These are phyloP conservation scores for Drosophila tani DNA, from an alignment of 1,140 invertebrate genomes.

Conservation along the genomic window DNA sequence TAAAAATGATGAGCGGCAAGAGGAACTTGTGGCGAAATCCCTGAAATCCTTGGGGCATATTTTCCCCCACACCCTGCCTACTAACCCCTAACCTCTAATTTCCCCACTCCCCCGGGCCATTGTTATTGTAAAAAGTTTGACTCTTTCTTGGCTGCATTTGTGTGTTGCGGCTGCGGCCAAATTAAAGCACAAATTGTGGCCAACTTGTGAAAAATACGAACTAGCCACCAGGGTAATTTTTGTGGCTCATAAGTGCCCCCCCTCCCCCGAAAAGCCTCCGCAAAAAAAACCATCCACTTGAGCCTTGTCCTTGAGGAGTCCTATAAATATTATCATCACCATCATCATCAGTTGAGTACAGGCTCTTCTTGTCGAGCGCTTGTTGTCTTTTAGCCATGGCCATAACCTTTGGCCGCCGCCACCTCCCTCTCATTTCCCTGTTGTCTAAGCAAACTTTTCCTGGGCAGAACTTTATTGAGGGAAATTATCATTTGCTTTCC, in stretches of 20 bases:
- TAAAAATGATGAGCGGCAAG: constrained; percentile 80
- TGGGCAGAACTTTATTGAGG: constrained; percentile 45
- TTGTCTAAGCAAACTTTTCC: constrained; percentile 39
- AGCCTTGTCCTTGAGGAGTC: constrained; percentile 72
- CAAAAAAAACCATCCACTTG: constrained; percentile 6
- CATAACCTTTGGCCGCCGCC: constrained; percentile 35
- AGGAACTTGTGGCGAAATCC: constrained; percentile 46
- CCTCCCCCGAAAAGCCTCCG: background rate
- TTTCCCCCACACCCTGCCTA: constrained; percentile 20
- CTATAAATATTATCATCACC: constrained; percentile 82
- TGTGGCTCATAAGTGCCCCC: constrained; percentile 54
- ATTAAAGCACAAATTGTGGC: constrained; percentile 83
- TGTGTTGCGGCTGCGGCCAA: constrained; percentile 51
- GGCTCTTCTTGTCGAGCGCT: constrained; percentile 23
- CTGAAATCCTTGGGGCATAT: constrained; percentile 71
- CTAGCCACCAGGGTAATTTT: constrained; percentile 79
- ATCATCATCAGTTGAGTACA: constrained; percentile 48
- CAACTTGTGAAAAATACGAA: constrained; percentile 75
- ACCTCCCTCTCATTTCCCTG: background rate
- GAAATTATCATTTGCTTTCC: constrained; percentile 52
- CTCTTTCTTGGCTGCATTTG: constrained; percentile 46
- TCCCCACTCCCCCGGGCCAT: constrained; percentile 21
- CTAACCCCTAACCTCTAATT: background rate
- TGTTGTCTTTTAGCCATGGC: constrained; percentile 29
- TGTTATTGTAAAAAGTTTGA: constrained; percentile 75